Percentiles rank a stretch among this genome's conserved stretches.
Conservation (phyloP, 2,113 vertebrate genomes). For the Indicator indicator region DNA sequence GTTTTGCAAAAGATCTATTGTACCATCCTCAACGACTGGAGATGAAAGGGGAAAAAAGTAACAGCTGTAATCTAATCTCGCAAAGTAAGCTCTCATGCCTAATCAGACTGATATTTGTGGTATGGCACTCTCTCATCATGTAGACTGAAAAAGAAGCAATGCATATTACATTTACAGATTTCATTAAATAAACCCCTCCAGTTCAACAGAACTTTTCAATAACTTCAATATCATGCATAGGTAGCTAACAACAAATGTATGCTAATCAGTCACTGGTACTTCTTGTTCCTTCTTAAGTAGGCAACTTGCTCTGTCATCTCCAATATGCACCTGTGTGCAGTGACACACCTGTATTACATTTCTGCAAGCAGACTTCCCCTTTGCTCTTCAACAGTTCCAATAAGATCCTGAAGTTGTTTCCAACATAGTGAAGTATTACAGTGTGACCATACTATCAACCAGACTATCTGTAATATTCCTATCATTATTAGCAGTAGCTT, state of each 20-base stretch:
- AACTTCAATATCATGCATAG: accelerated
- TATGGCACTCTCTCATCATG: neutral
- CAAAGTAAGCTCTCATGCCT: neutral
- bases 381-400: neutral
- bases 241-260: neutral
- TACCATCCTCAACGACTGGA: neutral
- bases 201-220: neutral
- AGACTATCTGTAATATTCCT: neutral
- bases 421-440: neutral
- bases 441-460: neutral
- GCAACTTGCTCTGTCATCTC: neutral
- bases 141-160: neutral
- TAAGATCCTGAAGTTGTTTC: neutral
- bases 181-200: neutral
- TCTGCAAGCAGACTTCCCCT: neutral
- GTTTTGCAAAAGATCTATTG: neutral
- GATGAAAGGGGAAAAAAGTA: neutral
- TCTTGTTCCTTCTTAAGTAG: neutral
- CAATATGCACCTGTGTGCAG: accelerated
- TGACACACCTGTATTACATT: neutral
- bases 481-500: neutral
- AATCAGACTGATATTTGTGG: neutral
- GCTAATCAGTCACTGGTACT: neutral
- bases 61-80: neutral
- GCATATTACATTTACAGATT: neutral